These are phyloP conservation scores for Thelaira solivaga DNA, from an alignment of 2,888 invertebrate genomes.

Conservation along the genomic window DNA sequence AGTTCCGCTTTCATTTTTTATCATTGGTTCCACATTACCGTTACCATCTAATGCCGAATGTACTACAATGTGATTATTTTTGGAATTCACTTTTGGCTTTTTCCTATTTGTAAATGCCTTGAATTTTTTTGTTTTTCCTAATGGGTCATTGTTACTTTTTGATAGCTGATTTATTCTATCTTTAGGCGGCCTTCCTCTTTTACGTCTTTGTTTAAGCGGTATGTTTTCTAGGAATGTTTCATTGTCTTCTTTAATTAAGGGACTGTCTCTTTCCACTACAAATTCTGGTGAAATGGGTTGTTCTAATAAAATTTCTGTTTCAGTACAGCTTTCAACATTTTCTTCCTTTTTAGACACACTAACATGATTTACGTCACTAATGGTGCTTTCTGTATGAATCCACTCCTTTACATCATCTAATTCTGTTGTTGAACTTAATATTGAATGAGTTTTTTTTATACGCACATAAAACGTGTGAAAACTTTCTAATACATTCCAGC, in stretches of 20 bases:
- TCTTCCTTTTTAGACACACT: conserved; percentile 9
- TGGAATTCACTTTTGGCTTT: not conserved
- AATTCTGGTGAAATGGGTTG: not conserved
- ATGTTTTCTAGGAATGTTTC: not conserved
- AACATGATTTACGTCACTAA: not conserved
- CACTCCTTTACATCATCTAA: conserved; percentile 32
- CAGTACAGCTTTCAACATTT: not conserved
- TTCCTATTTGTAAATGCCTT: not conserved
- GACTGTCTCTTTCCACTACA: conserved; percentile 15
- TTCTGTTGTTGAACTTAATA: conserved; percentile 55
- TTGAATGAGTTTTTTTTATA: conserved; percentile 65
- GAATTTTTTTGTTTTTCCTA: conserved; percentile 3
- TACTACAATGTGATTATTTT: not conserved
- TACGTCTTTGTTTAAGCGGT: conserved; percentile 17
- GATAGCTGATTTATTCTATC: not conserved
- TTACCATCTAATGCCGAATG: not conserved
- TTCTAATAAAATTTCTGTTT: conserved; percentile 37
- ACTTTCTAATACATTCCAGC: conserved; percentile 67
- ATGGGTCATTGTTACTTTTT: not conserved
- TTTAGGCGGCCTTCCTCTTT: conserved; percentile 25
- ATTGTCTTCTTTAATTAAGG: conserved; percentile 21
- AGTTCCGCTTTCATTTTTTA: not conserved
- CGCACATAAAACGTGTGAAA: conserved; percentile 69
- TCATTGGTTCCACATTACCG: not conserved
- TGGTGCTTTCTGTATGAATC: not conserved